Base-by-base conservation (phyloP, 35 echinoderm and acorn worm genomes). In the Patiria miniata region DNA sequence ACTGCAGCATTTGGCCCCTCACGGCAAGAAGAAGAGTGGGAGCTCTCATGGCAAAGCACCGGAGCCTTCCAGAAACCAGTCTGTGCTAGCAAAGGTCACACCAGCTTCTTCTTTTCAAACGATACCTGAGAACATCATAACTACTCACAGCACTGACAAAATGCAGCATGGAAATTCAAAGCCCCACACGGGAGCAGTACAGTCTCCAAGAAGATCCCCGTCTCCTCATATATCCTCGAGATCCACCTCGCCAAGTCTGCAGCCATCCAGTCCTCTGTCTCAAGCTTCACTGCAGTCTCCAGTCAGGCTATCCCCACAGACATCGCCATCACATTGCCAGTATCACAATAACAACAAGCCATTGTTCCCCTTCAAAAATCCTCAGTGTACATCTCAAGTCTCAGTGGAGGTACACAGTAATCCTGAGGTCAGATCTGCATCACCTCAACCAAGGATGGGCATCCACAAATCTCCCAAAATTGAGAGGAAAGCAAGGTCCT, bases 51-150 rank as follows among this genome's bases (percentile, higher is more conserved):
- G 86, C 3, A 80, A 78, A 22, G 90, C 95, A 40, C 95, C 91
- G 21, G 91, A 95, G 26, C 85, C 93, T 33, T 38, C 19, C 21
- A 84, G 88, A 33, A 89, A 61, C 29, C 61, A 86, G 78, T 87
- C 80, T 79, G 80, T 65, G 9, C 82, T 87, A 16, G 57, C 86
- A 37, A 90, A 87, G 55, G 90, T 97, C 28, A 93, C 95, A 56
- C 93, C 95, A 78, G 92, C 91, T 65, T 89, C 83, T 36, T 93
- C 91, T 23, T 97, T 97, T 36, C 95, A 97, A 39, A 97, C 95
- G 17, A 99, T 94, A 79, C 96, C 92, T 56, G 96, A 99, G 89
- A 99, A 99, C 55, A 94, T 94, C 37, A 87, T 87, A 36, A 92
- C 96, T 86, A 89, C 84, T 58, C 93, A 95, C 42, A 95, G 93